A percentile compares a stretch with the other conserved stretches of the same genome.
Evolutionary conservation across 2,113 vertebrate species (phyloP).

Genomic region (Stictonetta naevosa): DNA sequence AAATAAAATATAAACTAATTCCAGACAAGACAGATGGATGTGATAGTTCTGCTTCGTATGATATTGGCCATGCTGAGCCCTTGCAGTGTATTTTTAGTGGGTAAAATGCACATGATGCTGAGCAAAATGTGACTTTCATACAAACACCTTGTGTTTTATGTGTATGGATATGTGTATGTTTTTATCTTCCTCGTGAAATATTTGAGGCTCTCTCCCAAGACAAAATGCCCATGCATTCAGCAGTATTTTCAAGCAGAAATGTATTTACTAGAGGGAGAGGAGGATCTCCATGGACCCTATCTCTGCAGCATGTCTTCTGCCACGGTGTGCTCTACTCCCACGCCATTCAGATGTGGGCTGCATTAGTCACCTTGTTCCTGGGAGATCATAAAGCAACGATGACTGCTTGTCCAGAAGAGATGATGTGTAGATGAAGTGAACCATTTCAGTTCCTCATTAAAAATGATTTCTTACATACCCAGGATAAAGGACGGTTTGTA

Average conservation of each 20-base stretch:
- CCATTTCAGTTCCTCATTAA: neutral
- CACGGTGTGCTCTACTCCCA: fast-evolving
- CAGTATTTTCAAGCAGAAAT: neutral
- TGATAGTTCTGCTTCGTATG: neutral
- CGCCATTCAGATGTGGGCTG: neutral
- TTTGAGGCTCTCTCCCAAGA: neutral
- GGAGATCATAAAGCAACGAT: neutral
- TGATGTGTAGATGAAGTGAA: too few species aligned
- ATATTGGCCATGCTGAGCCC: neutral
- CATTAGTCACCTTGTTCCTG: neutral
- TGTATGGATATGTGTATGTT: neutral
- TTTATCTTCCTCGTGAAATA: fast-evolving
- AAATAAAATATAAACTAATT: neutral
- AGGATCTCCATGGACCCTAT: neutral
- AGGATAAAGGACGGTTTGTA: neutral
- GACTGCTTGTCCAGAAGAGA: neutral
- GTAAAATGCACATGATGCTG: neutral
- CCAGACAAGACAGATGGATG: conserved; percentile 29
- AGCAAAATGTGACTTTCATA: neutral
- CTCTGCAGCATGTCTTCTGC: neutral
- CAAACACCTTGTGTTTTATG: neutral
- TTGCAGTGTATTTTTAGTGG: neutral
- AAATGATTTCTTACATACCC: neutral
- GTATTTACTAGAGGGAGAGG: neutral
- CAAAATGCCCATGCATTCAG: neutral